phyloP scores from a whole-genome alignment of 2,113 vertebrate species.

The Alces alces region DNA sequence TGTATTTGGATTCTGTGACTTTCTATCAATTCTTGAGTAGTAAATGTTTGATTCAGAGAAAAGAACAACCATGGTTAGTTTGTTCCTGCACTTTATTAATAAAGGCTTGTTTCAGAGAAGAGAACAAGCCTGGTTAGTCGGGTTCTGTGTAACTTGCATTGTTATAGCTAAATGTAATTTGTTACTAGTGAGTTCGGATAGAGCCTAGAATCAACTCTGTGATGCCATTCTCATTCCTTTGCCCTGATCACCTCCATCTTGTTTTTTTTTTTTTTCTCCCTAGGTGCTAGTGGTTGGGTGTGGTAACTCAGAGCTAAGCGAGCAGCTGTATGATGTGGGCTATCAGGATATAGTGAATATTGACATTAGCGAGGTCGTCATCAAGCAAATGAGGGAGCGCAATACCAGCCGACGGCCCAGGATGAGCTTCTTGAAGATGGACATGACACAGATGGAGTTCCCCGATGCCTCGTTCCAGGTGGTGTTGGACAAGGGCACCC shows the following conservation, averaged over 20 bases:
- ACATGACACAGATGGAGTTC: slow-evolving; percentile 91
- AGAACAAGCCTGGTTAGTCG: not conserved
- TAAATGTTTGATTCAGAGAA: not conserved
- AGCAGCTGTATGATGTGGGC: slow-evolving; percentile 93
- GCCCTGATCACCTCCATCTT: not conserved
- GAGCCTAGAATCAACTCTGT: not conserved
- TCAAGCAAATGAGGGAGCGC: slow-evolving; percentile 91
- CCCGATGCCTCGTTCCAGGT: slow-evolving; percentile 88
- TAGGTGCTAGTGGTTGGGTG: slow-evolving; percentile 98
- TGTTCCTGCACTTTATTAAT: not conserved
- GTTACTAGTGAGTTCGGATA: not conserved
- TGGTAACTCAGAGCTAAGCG: slow-evolving; percentile 96
- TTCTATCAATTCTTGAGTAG: not conserved
- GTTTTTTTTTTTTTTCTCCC: not conserved
- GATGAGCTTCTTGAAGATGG: slow-evolving; percentile 89
- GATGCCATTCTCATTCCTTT: not conserved
- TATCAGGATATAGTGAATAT: slow-evolving; percentile 91
- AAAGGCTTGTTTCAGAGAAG: not conserved
- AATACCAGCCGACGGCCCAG: slow-evolving; percentile 83
- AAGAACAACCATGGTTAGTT: not conserved
- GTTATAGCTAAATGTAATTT: not conserved
- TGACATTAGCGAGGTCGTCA: slow-evolving; percentile 90
- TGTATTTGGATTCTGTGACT: not conserved
- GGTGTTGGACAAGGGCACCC: slow-evolving; percentile 93
- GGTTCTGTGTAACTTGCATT: not conserved